These are phyloP conservation scores for Diaperis boleti DNA, from an alignment of 2,888 invertebrate genomes.

Conservation along the genomic window DNA sequence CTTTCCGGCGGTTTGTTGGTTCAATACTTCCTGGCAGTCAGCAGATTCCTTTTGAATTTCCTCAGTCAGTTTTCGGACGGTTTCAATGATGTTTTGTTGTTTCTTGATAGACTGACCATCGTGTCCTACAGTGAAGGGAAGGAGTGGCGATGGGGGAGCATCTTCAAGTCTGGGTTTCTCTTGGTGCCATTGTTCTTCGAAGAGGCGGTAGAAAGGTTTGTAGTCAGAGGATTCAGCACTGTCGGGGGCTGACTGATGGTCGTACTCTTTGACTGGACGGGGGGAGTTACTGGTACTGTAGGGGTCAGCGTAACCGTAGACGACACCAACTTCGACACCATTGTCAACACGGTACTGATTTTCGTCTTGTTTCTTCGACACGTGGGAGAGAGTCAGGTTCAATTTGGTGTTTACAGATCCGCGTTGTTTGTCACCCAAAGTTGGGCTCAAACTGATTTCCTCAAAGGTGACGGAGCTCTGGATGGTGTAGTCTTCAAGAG, in stretches of 20 bases:
- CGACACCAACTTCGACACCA: slow-evolving; percentile 67
- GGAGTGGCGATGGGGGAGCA: slow-evolving; percentile 66
- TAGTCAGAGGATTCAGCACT: slow-evolving; percentile 25
- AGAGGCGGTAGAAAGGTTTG: neutral
- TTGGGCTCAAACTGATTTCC: slow-evolving; percentile 72
- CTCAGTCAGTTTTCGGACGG: slow-evolving; percentile 64
- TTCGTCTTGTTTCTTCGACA: slow-evolving; percentile 63
- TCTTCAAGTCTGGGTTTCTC: slow-evolving; percentile 56
- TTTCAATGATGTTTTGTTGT: slow-evolving; percentile 53
- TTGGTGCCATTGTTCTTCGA: slow-evolving; percentile 52
- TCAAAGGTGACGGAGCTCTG: slow-evolving; percentile 75
- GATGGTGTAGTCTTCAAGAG: slow-evolving; percentile 71
- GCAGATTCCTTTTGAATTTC: slow-evolving; percentile 74
- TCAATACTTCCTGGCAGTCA: slow-evolving; percentile 70
- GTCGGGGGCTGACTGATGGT: neutral
- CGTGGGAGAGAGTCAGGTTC: slow-evolving; percentile 65
- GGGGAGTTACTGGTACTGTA: slow-evolving; percentile 56
- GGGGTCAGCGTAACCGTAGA: slow-evolving; percentile 67
- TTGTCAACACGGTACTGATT: slow-evolving; percentile 59
- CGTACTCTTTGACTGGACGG: slow-evolving; percentile 33
- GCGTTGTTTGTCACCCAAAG: slow-evolving; percentile 71
- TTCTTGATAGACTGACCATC: slow-evolving; percentile 65
- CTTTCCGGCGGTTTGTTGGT: slow-evolving; percentile 72
- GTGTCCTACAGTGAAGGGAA: slow-evolving; percentile 67
- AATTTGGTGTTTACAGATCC: slow-evolving; percentile 70